A percentile compares a stretch with the other conserved stretches of the same genome.
Conservation (phyloP, 2,113 vertebrate genomes). For the Perca fluviatilis region DNA sequence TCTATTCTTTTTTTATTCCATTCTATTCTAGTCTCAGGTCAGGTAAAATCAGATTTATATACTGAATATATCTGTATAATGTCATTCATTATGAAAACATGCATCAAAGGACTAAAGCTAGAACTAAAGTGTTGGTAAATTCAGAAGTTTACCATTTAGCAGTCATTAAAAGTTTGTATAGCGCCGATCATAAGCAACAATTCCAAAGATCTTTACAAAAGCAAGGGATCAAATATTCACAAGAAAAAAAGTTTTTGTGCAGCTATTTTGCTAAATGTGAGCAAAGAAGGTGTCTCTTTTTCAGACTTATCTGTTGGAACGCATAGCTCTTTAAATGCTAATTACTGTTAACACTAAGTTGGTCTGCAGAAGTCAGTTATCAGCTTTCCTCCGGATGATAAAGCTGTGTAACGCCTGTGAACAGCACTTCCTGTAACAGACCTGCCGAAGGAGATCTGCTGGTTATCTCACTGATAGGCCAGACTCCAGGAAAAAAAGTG, state of each 20-base stretch:
- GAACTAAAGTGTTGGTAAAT: no score
- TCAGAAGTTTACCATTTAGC: neutral
- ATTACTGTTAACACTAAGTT: conserved; percentile 37
- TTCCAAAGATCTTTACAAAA: neutral
- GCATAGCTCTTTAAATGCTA: conserved; percentile 18
- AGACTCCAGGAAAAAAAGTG: conserved; percentile 75
- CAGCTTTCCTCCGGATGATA: conserved; percentile 52
- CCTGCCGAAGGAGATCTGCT: conserved; percentile 76
- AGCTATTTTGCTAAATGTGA: neutral
- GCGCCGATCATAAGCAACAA: neutral
- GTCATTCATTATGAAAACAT: neutral
- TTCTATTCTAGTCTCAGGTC: neutral
- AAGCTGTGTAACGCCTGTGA: conserved; percentile 58
- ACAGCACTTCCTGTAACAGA: conserved; percentile 66
- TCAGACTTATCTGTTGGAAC: neutral
- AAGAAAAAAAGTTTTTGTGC: neutral
- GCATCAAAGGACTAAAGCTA: neutral
- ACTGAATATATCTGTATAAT: no score
- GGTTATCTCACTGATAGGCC: conserved; percentile 77
- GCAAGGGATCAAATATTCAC: neutral
- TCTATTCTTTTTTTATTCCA: no score
- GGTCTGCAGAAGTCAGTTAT: conserved; percentile 50
- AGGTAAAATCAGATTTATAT: neutral
- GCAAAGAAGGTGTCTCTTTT: conserved; percentile 13
- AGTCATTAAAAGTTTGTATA: neutral